Evolutionary conservation across 2,888 invertebrate genomes (phyloP), one percentile per base, ranked within the genome.

Genomic region (Julus scandinavius): DNA sequence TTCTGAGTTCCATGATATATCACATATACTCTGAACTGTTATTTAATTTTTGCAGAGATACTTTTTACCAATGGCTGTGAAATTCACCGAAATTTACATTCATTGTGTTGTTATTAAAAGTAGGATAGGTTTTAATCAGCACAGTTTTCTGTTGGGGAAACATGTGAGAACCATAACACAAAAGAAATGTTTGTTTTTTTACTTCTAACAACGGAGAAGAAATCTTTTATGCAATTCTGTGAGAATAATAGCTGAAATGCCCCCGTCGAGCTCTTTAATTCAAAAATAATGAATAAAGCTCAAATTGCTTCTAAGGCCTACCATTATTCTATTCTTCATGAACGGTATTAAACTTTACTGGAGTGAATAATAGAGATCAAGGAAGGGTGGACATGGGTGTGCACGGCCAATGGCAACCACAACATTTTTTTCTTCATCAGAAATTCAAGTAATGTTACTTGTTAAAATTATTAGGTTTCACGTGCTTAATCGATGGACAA

Each of bases 221-320:
- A 80, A 80, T 29, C 80, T 29, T 38, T 38, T 15, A 80, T 80
- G 2, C 2, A 80, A 38, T 80, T 80, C 29, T 80, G 9, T 13
- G 80, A 29, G 38, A 80, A 80, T 80, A 80, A 80, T 80, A 13
- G 38, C 13, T 13, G 38, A 29, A 80, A 80, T 80, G 80, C 80
- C 80, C 80, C 80, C 80, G 80, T 80, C 38, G 80, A 80, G 80
- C 80, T 80, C 38, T 80, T 80, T 80, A 80, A 80, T 80, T 80
- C 38, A 38, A 3, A 80, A 80, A 80, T 80, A 80, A 80, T 80
- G 80, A 80, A 80, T 80, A 80, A 45, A 80, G 80, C 80, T 80
- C 38, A 38, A 80, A 80, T 38, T 80, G 80, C 80, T 80, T 38
- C 80, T 80, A 13, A 80, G 80, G 80, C 29, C 38, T 13, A 5